Evolutionary conservation across 2,888 invertebrate genomes (phyloP).

Genomic region (Clunio marinus): DNA sequence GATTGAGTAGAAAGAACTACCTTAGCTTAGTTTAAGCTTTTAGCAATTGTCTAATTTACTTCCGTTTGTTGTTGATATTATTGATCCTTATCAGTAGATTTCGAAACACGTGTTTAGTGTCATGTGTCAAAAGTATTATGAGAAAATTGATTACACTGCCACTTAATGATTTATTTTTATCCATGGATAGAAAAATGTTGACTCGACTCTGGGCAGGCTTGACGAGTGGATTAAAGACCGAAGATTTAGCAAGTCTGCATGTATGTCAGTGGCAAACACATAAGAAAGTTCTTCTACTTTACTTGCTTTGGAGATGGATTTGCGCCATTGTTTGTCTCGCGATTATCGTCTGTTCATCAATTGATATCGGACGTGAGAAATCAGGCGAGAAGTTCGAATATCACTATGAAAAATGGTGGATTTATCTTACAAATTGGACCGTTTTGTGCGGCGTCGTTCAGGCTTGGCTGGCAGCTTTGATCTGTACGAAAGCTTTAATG

Average conservation of each 20-base stretch:
- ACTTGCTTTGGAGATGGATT: conserved; percentile 52
- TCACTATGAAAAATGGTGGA: conserved; percentile 53
- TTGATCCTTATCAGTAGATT: no score
- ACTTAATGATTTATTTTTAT: no score
- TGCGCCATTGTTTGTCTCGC: conserved; percentile 52
- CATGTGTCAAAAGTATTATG: no score
- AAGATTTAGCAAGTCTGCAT: conserved; percentile 28
- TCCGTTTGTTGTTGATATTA: no score
- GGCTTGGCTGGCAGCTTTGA: conserved; percentile 52
- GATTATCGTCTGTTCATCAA: conserved; percentile 50
- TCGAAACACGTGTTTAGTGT: no score
- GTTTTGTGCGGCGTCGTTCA: conserved; percentile 48
- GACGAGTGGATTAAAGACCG: conserved; percentile 27
- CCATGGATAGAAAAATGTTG: conserved; percentile 24
- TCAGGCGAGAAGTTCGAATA: conserved; percentile 50
- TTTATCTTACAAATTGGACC: conserved; percentile 52
- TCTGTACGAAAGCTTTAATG: conserved; percentile 53
- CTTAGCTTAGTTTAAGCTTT: no score
- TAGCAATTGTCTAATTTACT: no score
- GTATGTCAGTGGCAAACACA: conserved; percentile 33
- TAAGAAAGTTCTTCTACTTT: conserved; percentile 44
- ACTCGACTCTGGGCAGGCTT: conserved; percentile 19
- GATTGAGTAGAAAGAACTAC: no score
- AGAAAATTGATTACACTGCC: no score
- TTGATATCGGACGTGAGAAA: conserved; percentile 48